Evolutionary conservation across 2,113 vertebrate genomes (phyloP), one percentile per base, ranked within the genome.

Genomic region (Thunnus thynnus): DNA sequence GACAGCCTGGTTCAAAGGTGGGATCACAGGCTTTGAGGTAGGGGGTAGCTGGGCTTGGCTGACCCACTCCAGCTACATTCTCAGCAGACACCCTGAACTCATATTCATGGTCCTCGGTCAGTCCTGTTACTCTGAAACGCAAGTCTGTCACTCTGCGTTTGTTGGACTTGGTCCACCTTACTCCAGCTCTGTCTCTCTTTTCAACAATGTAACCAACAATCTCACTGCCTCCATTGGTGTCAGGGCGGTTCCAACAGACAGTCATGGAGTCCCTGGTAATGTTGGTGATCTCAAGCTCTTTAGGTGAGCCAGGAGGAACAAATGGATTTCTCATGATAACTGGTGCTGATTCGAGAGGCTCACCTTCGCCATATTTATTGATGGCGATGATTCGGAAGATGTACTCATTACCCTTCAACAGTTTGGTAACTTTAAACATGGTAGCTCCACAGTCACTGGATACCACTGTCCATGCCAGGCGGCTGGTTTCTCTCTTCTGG

Each of bases 131-230:
- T 95, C 98, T 96, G 79, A 99, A 97, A 72, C 98, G 95, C 81
- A 99, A 88, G 87, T 99, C 98, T 89, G 97, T 99, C 86, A 99
- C 95, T 88, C 96, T 96, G 27, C 97, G 97, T 93, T 99, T 99
- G 93, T 97, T 99, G 88, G 98, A 99, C 93, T 99, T 99, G 83
- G 97, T 95, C 98, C 98, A 99, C 58, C 98, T 95, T 70, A 99
- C 95, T 86, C 98, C 98, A 71, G 96, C 94, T 95, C 96, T 96
- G 90, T 99, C 98, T 95, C 98, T 96, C 84, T 98, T 99, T 91
- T 99, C 98, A 76, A 99, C 94, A 65, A 98, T 97, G 84, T 99
- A 99, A 62, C 97, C 96, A 88, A 89, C 88, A 56, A 99, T 99
- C 77, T 99, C 97, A 93, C 96, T 99, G 52, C 98, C 98, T 84